Conservation (phyloP, 2,888 invertebrate genomes). For the Drosophila lutescens region DNA sequence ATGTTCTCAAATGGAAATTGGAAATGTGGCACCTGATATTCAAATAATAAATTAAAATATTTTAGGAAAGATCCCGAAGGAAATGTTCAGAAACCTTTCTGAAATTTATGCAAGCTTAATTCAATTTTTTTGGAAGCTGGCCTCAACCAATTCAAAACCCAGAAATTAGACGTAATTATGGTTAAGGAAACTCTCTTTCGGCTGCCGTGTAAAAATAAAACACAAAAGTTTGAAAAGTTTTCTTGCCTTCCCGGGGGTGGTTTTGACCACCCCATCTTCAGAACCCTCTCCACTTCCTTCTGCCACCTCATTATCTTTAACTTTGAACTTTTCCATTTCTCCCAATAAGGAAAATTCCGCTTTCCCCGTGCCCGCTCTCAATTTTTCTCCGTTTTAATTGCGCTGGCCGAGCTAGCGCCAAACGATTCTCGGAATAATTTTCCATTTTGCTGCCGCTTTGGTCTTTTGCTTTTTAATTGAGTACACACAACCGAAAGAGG, state of each 20-base stretch:
- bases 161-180: constrained; percentile 34
- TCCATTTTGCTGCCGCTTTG: constrained; percentile 59
- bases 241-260: constrained; percentile 16
- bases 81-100: too few relatives aligned
- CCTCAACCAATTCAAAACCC: constrained; percentile 1
- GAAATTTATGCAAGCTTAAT: not conserved
- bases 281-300: constrained; percentile 5
- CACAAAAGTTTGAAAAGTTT: constrained; percentile 40
- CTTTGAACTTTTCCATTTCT: constrained; percentile 33
- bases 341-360: constrained; percentile 39
- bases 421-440: constrained; percentile 78
- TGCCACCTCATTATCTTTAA: constrained; percentile 55
- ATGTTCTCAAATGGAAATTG: too few relatives aligned
- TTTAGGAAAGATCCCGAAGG: too few relatives aligned
- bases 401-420: constrained; percentile 61
- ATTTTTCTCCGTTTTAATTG: constrained; percentile 63
- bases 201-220: constrained; percentile 16
- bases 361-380: constrained; percentile 1
- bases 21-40: too few relatives aligned
- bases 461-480: constrained; percentile 73
- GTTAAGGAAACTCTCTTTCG: constrained; percentile 17
- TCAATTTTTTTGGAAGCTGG: not conserved
- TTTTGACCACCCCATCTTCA: not conserved
- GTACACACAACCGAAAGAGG: constrained; percentile 59
- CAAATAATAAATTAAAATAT: too few relatives aligned